phyloP scores from a whole-genome alignment of 30 jellyfish, hydroid and myxozoan genomes.

The Chrysaora quinquecirrha region DNA sequence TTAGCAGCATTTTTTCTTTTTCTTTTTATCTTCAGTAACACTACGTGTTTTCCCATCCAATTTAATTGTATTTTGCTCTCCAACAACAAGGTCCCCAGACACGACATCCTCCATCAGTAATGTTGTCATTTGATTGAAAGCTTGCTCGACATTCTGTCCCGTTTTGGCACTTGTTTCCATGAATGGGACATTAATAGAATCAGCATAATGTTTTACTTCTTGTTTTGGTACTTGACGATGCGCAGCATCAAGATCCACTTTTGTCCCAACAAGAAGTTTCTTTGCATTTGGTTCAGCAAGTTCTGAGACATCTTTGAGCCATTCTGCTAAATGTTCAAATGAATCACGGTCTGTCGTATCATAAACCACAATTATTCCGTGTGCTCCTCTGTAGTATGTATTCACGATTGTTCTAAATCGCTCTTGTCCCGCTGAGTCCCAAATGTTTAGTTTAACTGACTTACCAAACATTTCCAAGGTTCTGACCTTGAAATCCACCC shows the following conservation, averaged over 20 bases:
- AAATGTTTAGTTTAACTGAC: constrained; percentile 86
- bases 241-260: constrained; percentile 77
- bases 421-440: constrained; percentile 99
- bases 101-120: constrained; percentile 77
- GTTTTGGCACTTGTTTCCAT: constrained; percentile 94
- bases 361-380: constrained; percentile 88
- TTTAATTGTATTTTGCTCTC: constrained; percentile 42
- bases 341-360: constrained; percentile 97
- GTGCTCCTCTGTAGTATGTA: constrained; percentile 98
- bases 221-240: constrained; percentile 74
- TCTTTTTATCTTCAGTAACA: constrained; percentile 10
- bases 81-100: constrained; percentile 47
- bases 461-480: constrained; percentile 88
- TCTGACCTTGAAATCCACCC: constrained; percentile 98
- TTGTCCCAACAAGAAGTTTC: constrained; percentile 93
- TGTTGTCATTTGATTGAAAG: constrained; percentile 82
- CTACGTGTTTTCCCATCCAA: constrained; percentile 40
- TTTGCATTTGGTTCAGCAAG: constrained; percentile 95
- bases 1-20: constrained; percentile 66
- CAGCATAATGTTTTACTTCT: constrained; percentile 63
- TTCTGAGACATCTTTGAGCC: constrained; percentile 93
- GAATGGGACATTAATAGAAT: constrained; percentile 54
- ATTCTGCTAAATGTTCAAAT: constrained; percentile 71
- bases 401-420: constrained; percentile 96
- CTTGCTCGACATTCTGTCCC: constrained; percentile 98